Evolutionary conservation across 2,113 vertebrate species (phyloP).

Genomic region (Pseudopipra pipra): DNA sequence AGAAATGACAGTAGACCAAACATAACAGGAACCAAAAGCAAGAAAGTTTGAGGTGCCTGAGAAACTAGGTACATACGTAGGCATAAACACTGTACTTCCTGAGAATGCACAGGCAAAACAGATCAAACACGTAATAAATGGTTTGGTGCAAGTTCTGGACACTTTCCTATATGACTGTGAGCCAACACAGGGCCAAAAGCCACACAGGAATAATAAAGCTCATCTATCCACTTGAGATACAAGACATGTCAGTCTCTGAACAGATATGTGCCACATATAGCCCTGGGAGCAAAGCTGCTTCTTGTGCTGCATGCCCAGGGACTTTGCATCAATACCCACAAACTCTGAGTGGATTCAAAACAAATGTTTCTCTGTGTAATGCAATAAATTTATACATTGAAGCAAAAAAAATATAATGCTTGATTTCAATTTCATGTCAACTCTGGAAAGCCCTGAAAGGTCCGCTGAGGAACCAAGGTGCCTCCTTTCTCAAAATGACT

Average conservation of each 20-base stretch:
- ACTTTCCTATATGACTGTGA: background rate
- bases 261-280: background rate
- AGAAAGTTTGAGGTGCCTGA: background rate
- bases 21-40: rapidly evolving
- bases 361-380: background rate
- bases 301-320: rapidly evolving
- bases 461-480: background rate
- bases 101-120: background rate
- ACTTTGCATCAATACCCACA: background rate
- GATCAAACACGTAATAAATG: background rate
- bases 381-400: background rate
- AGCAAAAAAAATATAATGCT: background rate
- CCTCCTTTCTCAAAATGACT: background rate
- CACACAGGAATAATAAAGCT: background rate
- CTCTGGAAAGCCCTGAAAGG: background rate
- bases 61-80: background rate
- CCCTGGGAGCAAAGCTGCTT: background rate
- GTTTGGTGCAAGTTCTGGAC: background rate
- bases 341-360: background rate
- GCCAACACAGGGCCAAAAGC: background rate
- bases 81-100: background rate
- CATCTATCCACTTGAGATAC: background rate
- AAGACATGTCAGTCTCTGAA: background rate
- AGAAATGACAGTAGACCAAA: background rate
- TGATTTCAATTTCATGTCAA: background rate